These are phyloP conservation scores for Tapirus terrestris DNA, from an alignment of 2,113 vertebrate species.

Conservation along the genomic window DNA sequence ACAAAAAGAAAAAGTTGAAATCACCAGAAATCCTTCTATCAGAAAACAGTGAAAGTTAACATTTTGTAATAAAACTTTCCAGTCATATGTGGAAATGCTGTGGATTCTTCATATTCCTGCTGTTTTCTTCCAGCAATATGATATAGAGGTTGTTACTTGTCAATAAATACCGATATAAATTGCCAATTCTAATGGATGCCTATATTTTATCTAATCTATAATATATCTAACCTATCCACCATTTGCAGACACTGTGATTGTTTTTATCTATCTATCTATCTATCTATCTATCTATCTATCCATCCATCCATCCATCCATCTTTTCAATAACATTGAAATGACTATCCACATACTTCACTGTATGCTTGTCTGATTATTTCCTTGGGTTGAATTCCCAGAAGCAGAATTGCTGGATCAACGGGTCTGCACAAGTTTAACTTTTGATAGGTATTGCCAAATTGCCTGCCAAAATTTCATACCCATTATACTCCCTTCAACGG, in stretches of 20 bases:
- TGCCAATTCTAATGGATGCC: background rate
- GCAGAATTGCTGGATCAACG: conserved; percentile 22
- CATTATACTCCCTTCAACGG: conserved; percentile 28
- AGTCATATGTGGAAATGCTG: background rate
- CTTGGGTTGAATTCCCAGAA: conserved; percentile 53
- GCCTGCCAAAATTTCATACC: conserved; percentile 51
- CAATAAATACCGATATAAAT: background rate
- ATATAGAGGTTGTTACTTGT: background rate
- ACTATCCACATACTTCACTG: background rate
- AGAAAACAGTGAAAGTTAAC: background rate
- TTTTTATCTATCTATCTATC: background rate
- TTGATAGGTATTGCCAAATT: conserved; percentile 43
- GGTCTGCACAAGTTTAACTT: conserved; percentile 50
- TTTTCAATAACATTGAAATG: background rate
- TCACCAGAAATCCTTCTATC: background rate
- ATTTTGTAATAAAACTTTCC: background rate
- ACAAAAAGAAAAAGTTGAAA: background rate
- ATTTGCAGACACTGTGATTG: background rate
- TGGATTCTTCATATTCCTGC: background rate
- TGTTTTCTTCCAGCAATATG: background rate
- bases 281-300: background rate
- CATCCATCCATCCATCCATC: background rate
- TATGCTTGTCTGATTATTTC: conserved; percentile 8
- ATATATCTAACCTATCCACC: background rate
- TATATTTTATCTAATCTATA: background rate